Percentiles rank a stretch among this genome's conserved stretches.
Evolutionary conservation across 2,888 invertebrate species (phyloP).

Genomic region (Sarcophaga variegata): DNA sequence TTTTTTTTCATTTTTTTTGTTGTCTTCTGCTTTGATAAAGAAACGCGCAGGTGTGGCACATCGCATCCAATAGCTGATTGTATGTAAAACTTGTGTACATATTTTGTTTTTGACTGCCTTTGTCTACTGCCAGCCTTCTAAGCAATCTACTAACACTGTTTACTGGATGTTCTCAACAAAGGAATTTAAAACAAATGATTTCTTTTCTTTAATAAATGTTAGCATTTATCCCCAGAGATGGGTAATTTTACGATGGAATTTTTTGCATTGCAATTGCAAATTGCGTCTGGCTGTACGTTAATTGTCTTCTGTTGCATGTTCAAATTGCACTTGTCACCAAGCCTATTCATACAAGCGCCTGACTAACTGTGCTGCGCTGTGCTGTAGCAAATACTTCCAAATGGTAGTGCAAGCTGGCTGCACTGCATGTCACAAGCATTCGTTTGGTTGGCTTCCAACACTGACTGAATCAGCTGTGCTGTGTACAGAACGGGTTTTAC

Average conservation of each 20-base stretch:
- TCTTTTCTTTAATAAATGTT: too few species aligned
- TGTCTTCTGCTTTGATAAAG: constrained; percentile 35
- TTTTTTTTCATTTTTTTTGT: background rate
- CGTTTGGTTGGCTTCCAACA: background rate
- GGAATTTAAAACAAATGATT: too few species aligned
- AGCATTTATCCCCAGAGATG: too few species aligned
- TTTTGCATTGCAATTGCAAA: too few species aligned
- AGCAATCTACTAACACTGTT: too few species aligned
- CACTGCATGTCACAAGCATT: background rate
- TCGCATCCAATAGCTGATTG: constrained; percentile 21
- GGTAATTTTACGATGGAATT: background rate
- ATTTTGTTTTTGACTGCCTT: background rate
- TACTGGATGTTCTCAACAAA: too few species aligned
- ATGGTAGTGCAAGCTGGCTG: background rate
- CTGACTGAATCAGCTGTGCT: constrained; percentile 11
- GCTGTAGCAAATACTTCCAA: background rate
- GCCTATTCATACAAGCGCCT: background rate
- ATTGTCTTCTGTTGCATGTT: background rate
- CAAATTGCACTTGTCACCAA: constrained; percentile 66
- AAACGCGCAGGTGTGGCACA: constrained; percentile 66
- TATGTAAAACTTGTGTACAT: background rate
- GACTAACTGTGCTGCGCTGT: background rate
- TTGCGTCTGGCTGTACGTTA: too few species aligned
- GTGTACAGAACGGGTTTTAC: constrained; percentile 69
- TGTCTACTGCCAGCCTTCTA: too few species aligned